phyloP scores from a whole-genome alignment of 2,113 vertebrate species.

The Thymallus thymallus region DNA sequence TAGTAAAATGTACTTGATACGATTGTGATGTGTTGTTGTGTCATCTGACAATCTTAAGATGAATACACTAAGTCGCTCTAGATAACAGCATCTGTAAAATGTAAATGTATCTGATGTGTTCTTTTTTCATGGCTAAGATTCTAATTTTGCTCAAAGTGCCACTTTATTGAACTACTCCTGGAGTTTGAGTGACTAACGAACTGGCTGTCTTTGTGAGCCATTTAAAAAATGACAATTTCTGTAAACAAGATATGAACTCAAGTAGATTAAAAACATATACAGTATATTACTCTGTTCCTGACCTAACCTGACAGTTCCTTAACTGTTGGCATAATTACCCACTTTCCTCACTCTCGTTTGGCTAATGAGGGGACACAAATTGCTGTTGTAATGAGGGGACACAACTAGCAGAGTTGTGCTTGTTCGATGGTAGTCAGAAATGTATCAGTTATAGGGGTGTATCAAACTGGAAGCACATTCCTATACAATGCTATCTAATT shows the following conservation, averaged over 20 bases:
- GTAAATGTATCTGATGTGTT: slow-evolving; percentile 3
- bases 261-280: neutral
- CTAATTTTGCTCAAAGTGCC: neutral
- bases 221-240: neutral
- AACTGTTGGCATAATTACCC: slow-evolving; percentile 7
- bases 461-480: neutral
- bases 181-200: neutral
- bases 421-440: neutral
- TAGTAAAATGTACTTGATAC: no score
- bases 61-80: no score
- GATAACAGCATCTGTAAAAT: no score
- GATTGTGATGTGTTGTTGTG: no score
- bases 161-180: neutral
- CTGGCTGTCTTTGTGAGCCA: neutral
- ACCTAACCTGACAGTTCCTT: neutral
- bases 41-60: no score
- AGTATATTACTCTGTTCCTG: neutral
- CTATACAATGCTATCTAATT: neutral
- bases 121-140: neutral
- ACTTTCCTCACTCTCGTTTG: neutral
- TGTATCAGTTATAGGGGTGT: neutral
- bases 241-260: neutral
- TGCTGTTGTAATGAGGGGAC: neutral
- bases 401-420: neutral
- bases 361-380: slow-evolving; percentile 7